Evolutionary conservation across 2,888 invertebrate species (phyloP), one percentile per base, ranked within the genome.

Genomic region (Buathra laborator): DNA sequence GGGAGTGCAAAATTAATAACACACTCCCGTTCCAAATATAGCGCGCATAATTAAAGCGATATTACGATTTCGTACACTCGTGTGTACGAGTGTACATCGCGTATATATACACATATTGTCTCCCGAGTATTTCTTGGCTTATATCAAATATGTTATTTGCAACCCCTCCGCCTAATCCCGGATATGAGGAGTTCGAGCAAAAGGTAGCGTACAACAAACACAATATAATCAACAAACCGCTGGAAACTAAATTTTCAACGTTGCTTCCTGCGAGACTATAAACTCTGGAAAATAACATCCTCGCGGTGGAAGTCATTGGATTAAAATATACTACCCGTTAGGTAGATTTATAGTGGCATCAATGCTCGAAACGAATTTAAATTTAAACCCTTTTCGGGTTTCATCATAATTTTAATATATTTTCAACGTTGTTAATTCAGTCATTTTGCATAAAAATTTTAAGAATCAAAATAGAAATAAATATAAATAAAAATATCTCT

Each of bases 21-120:
- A 89, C 88, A 88, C 88, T 87, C 89, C 84, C 86, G 89, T 88
- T 9, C 90, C 90, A 90, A 91, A 92, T 91, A 90, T 89, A 89
- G 90, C 77, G 86, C 84, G 89, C 89, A 91, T 92, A 92, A 92
- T 92, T 91, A 92, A 92, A 90, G 88, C 88, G 89, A 89, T 92
- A 92, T 92, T 92, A 91, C 89, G 90, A 91, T 89, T 89, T 77
- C 80, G 86, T 85, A 86, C 87, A 88, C 78, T 66, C 81, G 76
- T 87, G 77, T 84, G 84, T 86, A 84, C 72, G 71, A 46, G 77
- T 29, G 46, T 51, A 32, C 51, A 9, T 48, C 43, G 48, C 24
- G 9, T 29, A 14, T 19, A 3, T 53, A 56, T 32, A n/a, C 16
- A 46, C 10, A 56, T 19, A 62, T 59, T 32, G 7, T 32, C 19